A percentile compares a stretch with the other conserved stretches of the same genome.
These are phyloP conservation scores for Cerceris rybyensis DNA, from an alignment of 2,888 invertebrate species.

Conservation along the genomic window DNA sequence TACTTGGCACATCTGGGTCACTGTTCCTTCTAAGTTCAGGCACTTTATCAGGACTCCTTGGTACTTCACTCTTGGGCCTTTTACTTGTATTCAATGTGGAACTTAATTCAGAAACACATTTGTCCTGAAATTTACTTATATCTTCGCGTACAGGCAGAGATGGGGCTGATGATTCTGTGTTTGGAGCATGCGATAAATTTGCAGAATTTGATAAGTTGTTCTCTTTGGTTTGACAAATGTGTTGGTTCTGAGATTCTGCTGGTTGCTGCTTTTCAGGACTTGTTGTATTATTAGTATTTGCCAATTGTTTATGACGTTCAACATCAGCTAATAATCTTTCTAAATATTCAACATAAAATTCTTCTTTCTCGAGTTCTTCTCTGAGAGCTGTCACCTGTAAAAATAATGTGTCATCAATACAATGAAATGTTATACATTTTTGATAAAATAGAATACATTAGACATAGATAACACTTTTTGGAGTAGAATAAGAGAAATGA, in stretches of 20 bases:
- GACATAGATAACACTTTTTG: constrained; percentile 16
- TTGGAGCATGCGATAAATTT: constrained; percentile 53
- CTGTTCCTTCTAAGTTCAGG: constrained; percentile 79
- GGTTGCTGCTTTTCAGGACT: constrained; percentile 81
- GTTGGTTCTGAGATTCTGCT: constrained; percentile 64
- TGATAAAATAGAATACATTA: not conserved
- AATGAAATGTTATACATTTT: not conserved
- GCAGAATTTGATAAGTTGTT: constrained; percentile 42
- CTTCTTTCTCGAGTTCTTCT: constrained; percentile 94
- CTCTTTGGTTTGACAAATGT: constrained; percentile 57
- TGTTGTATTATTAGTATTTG: constrained; percentile 71
- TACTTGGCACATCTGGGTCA: constrained; percentile 83
- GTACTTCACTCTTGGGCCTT: constrained; percentile 80
- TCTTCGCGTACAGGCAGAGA: constrained; percentile 75
- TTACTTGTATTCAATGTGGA: constrained; percentile 76
- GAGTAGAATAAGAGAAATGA: constrained; percentile 33
- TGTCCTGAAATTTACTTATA: constrained; percentile 81
- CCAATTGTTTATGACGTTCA: constrained; percentile 87
- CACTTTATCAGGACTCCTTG: constrained; percentile 78
- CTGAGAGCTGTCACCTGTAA: constrained; percentile 86
- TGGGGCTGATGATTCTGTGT: constrained; percentile 77
- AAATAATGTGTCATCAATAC: constrained; percentile 5
- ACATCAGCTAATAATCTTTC: constrained; percentile 93
- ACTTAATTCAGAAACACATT: constrained; percentile 81
- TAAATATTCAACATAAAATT: constrained; percentile 94